Conservation (phyloP, 2,797 vertebrate genomes). For the Liparis tanakae region DNA sequence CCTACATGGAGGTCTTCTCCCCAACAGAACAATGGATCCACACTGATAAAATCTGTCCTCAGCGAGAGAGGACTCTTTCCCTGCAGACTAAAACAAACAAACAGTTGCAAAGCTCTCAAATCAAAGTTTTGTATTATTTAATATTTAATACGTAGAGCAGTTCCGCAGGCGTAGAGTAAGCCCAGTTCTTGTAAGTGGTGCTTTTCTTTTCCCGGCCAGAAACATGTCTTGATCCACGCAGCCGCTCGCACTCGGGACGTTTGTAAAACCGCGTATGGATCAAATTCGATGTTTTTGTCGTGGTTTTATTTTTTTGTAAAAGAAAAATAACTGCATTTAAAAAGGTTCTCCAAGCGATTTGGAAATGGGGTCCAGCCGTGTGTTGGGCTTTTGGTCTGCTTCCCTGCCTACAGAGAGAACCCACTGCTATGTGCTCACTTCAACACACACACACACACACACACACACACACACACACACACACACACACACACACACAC, state of each 20-base stretch:
- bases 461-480: slow-evolving; percentile 63
- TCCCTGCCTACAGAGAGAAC: slow-evolving; percentile 53
- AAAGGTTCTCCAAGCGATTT: slow-evolving; percentile 11
- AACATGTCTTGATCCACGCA: slow-evolving; percentile 16
- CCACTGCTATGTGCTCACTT: slow-evolving; percentile 85
- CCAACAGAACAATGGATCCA: slow-evolving; percentile 82
- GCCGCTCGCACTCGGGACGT: background rate
- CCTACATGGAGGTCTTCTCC: slow-evolving; percentile 57
- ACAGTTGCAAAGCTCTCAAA: slow-evolving; percentile 60
- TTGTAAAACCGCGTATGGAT: slow-evolving; percentile 29
- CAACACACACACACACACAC: slow-evolving; percentile 68
- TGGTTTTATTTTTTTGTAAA: background rate
- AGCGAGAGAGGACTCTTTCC: slow-evolving; percentile 87
- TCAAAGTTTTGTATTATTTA: slow-evolving; percentile 1
- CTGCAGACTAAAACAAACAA: slow-evolving; percentile 57
- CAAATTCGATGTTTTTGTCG: background rate
- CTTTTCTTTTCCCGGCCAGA: slow-evolving; percentile 4
- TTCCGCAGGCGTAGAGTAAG: slow-evolving; percentile 9
- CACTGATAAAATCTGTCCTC: slow-evolving; percentile 90
- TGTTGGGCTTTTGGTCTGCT: slow-evolving; percentile 44
- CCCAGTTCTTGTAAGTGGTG: slow-evolving; percentile 2
- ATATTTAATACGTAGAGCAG: slow-evolving; percentile 2
- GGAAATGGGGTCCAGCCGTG: slow-evolving; percentile 57
- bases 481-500: slow-evolving; percentile 67
- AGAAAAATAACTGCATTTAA: slow-evolving; percentile 6